Conservation (phyloP, 2,797 vertebrate species). For the Macrochelys suwanniensis region DNA sequence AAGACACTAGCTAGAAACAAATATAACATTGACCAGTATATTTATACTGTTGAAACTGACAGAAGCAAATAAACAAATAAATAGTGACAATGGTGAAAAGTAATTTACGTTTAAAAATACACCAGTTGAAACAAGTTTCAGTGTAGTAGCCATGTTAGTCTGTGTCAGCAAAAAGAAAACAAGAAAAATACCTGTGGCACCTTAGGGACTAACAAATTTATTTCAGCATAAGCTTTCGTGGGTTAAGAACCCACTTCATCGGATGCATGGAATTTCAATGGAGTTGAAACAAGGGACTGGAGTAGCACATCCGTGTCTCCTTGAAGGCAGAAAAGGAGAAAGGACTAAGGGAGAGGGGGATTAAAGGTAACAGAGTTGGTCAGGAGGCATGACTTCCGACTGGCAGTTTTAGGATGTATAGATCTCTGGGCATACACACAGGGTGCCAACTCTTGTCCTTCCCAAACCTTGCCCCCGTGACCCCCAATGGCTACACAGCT, state of each 20-base stretch:
- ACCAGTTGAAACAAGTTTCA: neutral
- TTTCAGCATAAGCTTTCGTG: too few relatives aligned
- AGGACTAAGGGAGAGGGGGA: neutral
- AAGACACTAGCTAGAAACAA: neutral
- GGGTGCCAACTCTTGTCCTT: neutral
- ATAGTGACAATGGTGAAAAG: neutral
- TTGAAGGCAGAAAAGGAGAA: neutral
- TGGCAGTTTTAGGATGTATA: neutral
- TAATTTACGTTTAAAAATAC: neutral
- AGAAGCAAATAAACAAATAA: neutral
- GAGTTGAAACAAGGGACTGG: neutral
- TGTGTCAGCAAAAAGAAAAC: too few relatives aligned
- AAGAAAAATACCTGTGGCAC: too few relatives aligned
- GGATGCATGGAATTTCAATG: too few relatives aligned
- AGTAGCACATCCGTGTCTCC: neutral
- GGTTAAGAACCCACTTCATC: too few relatives aligned
- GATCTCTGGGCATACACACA: neutral
- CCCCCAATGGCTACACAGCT: too few relatives aligned
- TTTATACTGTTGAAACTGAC: neutral
- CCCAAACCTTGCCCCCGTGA: neutral
- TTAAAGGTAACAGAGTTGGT: neutral
- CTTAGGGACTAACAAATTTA: too few relatives aligned
- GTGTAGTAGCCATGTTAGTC: too few relatives aligned
- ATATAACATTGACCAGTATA: neutral
- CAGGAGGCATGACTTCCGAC: too few relatives aligned